Evolutionary conservation across 1,140 invertebrate species (phyloP).

Genomic region (Saccostrea glomerata): DNA sequence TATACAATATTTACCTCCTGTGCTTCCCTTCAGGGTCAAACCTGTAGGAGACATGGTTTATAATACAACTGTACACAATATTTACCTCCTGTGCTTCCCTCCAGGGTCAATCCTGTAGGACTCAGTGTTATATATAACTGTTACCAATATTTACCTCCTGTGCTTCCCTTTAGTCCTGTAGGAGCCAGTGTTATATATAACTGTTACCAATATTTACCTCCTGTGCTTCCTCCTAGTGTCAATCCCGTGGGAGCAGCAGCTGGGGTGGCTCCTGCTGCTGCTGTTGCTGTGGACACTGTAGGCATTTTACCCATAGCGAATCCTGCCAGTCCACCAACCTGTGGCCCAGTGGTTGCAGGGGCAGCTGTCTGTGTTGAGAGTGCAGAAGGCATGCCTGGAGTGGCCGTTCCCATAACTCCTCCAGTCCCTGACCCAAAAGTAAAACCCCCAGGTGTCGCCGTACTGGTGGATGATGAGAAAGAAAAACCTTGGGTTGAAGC

Average conservation of each 20-base stretch:
- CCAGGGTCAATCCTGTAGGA: slow-evolving; percentile 29
- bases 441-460: slow-evolving; percentile 59
- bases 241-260: slow-evolving; percentile 34
- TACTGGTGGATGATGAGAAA: slow-evolving; percentile 56
- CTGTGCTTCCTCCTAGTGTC: slow-evolving; percentile 5
- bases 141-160: neutral
- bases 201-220: too few species aligned
- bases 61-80: too few species aligned
- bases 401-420: neutral
- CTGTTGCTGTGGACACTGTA: neutral
- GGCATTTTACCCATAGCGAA: slow-evolving; percentile 23
- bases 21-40: slow-evolving; percentile 4
- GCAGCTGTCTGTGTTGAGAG: slow-evolving; percentile 25
- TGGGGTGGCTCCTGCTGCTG: slow-evolving; percentile 37
- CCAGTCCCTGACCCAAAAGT: slow-evolving; percentile 50
- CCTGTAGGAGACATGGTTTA: too few species aligned
- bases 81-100: neutral
- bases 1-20: too few species aligned
- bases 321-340: slow-evolving; percentile 35
- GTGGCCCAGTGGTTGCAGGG: slow-evolving; percentile 11
- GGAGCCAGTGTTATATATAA: neutral
- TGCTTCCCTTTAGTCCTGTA: slow-evolving; percentile 35
- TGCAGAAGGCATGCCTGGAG: slow-evolving; percentile 5
- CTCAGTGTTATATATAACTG: neutral
- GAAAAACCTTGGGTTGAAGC: slow-evolving; percentile 43